Base-by-base conservation (phyloP, 2,797 vertebrate genomes). In the Nothura maculosa region DNA sequence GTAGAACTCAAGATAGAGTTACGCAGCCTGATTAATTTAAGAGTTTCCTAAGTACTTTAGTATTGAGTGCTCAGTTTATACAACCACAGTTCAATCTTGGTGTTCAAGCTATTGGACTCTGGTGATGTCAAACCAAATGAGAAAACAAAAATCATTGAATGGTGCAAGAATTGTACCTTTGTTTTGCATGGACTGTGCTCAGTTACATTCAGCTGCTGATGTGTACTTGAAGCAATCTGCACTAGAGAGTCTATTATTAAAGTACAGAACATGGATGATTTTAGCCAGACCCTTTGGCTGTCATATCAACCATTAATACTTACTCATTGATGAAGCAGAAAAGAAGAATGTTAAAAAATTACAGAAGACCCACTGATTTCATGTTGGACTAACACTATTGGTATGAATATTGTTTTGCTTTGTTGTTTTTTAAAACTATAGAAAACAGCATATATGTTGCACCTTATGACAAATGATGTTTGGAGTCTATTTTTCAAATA, bases 401-500 rank as follows among this genome's bases (percentile, higher is more conserved):
- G 77, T 91, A 91, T 52, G 21, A 83, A 45, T 82, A 86, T 79
- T 36, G n/a, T 36, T 68, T 91, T 85, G 68, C 25, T 70, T 70
- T 85, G 38, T 32, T 17, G 70, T 52, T 47, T 67, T 75, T 94
- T 85, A 54, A 48, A 81, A 95, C 60, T 89, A 81, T 93, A 96
- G 81, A 84, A 90, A 87, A 90, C 22, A 69, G 76, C 87, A 73
- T 95, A 87, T 89, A 91, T 50, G 66, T 94, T 95, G 90, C 88
- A 97, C 84, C 90, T 96, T 97, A 97, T 78, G 63, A 92, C 90
- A 96, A 96, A 75, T 78, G 68, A 96, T 93, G 81, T 96, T 96
- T 96, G 90, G 82, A 95, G 21, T 97, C 86, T 96, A 95, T 96
- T 97, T 97, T 97, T 94, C 3, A 96, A 97, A 96, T 97, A 95